These are phyloP conservation scores for Hemitrygon akajei DNA, from an alignment of 2,797 vertebrate species.

Conservation along the genomic window DNA sequence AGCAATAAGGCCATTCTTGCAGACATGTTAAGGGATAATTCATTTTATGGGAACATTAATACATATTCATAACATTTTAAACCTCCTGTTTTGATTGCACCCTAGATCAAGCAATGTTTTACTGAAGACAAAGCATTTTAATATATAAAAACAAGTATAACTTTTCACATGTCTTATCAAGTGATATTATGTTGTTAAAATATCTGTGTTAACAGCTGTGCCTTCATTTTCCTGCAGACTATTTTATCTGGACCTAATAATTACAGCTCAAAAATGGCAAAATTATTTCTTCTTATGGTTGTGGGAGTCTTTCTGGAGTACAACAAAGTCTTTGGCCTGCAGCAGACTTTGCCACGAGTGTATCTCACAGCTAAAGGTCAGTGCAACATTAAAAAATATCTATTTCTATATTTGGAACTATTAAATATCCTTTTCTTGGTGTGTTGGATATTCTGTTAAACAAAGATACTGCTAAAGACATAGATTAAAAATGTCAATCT, in stretches of 20 bases:
- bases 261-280: constrained; percentile 4
- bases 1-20: too few species aligned
- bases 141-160: background rate
- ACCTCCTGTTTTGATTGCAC: background rate
- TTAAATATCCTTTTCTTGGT: background rate
- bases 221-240: constrained; percentile 1
- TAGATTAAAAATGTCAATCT: background rate
- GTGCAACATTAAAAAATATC: background rate
- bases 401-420: background rate
- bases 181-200: background rate
- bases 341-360: constrained; percentile 18
- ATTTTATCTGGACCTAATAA: background rate
- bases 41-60: background rate
- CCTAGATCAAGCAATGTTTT: background rate
- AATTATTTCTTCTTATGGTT: constrained; percentile 13
- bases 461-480: background rate
- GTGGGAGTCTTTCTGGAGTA: constrained; percentile 19
- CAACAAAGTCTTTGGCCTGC: background rate
- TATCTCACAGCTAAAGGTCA: constrained; percentile 21
- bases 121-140: background rate
- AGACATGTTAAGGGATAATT: background rate
- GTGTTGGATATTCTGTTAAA: background rate
- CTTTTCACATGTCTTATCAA: background rate
- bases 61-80: background rate
- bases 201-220: background rate